A percentile compares a stretch with the other conserved stretches of the same genome.
These are phyloP conservation scores for Galbula dea DNA, from an alignment of 2,113 vertebrate genomes.

Conservation along the genomic window DNA sequence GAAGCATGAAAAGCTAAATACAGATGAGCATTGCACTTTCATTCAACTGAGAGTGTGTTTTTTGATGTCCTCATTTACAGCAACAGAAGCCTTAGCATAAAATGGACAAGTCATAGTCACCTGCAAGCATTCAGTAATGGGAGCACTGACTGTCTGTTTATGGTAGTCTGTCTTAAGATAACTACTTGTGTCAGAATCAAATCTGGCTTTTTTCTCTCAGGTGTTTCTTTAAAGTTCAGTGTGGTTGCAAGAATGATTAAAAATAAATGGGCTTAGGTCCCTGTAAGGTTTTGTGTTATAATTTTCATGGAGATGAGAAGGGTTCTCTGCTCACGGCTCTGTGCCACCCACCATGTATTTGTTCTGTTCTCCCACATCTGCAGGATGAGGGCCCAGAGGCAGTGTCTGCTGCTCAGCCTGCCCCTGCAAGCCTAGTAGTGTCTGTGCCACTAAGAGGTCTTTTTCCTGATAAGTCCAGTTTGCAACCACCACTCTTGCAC, in stretches of 20 bases:
- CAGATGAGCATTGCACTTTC: neutral
- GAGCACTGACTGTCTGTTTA: neutral
- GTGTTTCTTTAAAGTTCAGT: neutral
- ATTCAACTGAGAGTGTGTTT: neutral
- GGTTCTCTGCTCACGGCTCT: neutral
- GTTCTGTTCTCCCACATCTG: accelerated
- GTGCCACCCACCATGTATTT: neutral
- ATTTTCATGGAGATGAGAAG: neutral
- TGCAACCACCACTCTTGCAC: neutral
- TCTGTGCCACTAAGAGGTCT: neutral
- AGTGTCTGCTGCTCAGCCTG: neutral
- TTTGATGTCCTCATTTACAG: neutral
- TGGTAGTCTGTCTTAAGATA: neutral
- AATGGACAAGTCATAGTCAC: neutral
- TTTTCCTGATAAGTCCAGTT: accelerated
- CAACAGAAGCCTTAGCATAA: neutral
- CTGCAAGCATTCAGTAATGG: neutral
- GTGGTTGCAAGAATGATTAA: neutral
- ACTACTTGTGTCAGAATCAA: neutral
- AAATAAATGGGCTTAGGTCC: neutral
- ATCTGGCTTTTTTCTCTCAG: neutral
- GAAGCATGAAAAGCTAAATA: neutral
- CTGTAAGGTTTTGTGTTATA: neutral
- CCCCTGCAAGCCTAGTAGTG: accelerated
- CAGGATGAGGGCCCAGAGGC: neutral